Base-by-base conservation (phyloP, 1,140 invertebrate genomes). In the Tetraneura akinire region DNA sequence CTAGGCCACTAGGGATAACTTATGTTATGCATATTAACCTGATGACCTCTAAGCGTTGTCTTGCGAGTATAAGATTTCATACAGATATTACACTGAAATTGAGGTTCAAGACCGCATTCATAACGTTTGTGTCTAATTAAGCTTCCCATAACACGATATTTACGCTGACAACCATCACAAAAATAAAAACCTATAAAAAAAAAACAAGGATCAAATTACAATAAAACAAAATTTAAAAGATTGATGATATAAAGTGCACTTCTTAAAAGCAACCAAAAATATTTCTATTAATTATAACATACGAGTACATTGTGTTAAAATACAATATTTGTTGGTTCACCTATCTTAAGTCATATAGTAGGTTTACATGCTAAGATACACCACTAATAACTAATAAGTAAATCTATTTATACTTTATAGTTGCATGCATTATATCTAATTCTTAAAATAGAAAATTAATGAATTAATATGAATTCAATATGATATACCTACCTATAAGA, bases 21-120 rank as follows among this genome's bases (percentile, higher is more conserved):
- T 23, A 57, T 86, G 80, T 81, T 51, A 66, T 83, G 82, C n/a
- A 81, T 68, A 21, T 81, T 71, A 14, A 80, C 60, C 80, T 87
- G 85, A 80, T 89, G 88, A 74, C 86, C 86, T 64, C 86, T 84
- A 13, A 89, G 84, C 57, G 87, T 86, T 47, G 86, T 87, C 57
- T 87, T 88, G 32, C 88, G 86, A 81, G 86, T 88, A 53, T 86
- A 87, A 78, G 84, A 86, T 82, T 88, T 87, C 55, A 84, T 83
- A 81, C 88, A 89, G 18, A 87, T 70, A 13, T 86, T 83, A 82
- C 88, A 89, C 11, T 82, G 81, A 81, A 88, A 88, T 62, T 87
- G 86, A 18, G 85, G 85, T 49, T 86, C 85, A 49, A 86, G 86
- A 9, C 87, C 87, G 82, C 88, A 89, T 73, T 89, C 88, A 81